Evolutionary conservation across 2,888 invertebrate species (phyloP).

Genomic region (Ichneumon xanthorius): DNA sequence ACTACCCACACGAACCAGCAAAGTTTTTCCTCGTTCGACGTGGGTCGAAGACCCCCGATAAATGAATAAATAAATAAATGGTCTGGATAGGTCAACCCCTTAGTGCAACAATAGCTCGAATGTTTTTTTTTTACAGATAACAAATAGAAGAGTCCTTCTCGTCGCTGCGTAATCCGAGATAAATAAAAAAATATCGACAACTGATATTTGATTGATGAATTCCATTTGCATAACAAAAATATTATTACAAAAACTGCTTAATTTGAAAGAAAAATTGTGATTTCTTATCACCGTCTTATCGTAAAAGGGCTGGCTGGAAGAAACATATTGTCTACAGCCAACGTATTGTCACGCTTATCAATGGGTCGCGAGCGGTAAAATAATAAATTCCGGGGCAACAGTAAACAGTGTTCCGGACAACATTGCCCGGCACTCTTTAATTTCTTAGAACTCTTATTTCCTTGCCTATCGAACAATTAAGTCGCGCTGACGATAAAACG

Average conservation of each 20-base stretch:
- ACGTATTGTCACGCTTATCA: background rate
- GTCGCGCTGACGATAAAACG: constrained; percentile 3
- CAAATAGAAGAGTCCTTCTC: background rate
- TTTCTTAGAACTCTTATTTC: background rate
- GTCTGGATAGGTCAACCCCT: background rate
- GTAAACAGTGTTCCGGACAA: background rate
- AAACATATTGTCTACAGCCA: background rate
- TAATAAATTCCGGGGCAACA: background rate
- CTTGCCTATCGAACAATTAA: background rate
- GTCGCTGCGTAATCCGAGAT: background rate
- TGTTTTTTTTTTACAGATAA: background rate
- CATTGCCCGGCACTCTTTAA: background rate
- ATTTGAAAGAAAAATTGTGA: background rate
- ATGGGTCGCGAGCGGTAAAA: background rate
- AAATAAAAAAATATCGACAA: background rate
- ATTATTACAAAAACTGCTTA: background rate
- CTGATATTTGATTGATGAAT: background rate
- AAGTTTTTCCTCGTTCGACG: background rate
- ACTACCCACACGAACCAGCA: constrained; percentile 10
- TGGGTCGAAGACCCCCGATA: background rate
- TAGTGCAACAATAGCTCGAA: background rate
- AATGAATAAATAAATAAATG: background rate
- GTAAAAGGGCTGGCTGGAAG: background rate
- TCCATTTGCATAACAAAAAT: background rate
- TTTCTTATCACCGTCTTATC: background rate